These are phyloP conservation scores for Pseudolaguvia tuberculata DNA, from an alignment of 2,113 vertebrate genomes.

Conservation along the genomic window DNA sequence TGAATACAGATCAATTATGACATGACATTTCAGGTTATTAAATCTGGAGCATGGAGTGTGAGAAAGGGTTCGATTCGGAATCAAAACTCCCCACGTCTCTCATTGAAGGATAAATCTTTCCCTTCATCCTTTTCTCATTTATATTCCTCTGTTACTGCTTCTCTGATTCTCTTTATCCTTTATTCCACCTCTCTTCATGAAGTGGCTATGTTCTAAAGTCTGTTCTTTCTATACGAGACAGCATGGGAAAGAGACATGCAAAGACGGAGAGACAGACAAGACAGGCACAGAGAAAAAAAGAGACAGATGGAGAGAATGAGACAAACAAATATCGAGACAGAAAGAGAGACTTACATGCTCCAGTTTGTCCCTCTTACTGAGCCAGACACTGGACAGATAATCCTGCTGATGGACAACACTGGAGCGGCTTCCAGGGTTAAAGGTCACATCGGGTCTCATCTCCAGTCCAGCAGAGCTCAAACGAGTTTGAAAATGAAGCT, in stretches of 20 bases:
- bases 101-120: no score
- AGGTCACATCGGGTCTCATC: not conserved
- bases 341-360: slow-evolving; percentile 74
- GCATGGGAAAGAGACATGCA: no score
- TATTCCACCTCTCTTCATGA: no score
- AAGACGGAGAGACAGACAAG: no score
- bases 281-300: no score
- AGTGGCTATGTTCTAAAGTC: no score
- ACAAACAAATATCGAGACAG: not conserved
- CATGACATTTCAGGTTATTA: slow-evolving; percentile 3
- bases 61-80: not conserved
- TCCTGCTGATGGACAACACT: slow-evolving; percentile 78
- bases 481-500: not conserved
- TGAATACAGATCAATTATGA: not conserved
- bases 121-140: no score
- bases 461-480: not conserved
- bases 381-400: slow-evolving; percentile 80
- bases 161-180: no score
- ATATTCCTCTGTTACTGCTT: no score
- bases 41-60: not conserved
- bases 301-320: no score
- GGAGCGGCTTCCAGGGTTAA: slow-evolving; percentile 60
- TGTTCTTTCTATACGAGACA: no score
- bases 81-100: not conserved
- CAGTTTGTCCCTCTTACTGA: slow-evolving; percentile 74